Conservation (phyloP, 2,888 invertebrate genomes). For the Aphelenchoides bicaudatus region DNA sequence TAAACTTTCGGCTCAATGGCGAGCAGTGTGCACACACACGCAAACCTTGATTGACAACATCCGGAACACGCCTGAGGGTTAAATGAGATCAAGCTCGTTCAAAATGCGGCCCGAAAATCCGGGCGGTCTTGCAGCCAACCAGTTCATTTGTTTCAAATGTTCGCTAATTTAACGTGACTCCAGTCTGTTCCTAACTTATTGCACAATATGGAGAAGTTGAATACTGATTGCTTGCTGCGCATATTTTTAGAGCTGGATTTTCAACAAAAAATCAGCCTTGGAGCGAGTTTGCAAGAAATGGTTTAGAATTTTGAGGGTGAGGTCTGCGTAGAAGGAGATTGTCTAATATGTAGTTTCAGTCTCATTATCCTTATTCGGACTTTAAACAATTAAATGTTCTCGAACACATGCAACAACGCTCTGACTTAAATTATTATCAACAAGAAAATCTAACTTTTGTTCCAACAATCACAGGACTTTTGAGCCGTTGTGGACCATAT, state of each 20-base stretch:
- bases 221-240: slow-evolving; percentile 31
- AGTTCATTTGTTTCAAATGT: background rate
- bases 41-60: too few species aligned
- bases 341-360: slow-evolving; percentile 12
- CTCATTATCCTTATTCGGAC: slow-evolving; percentile 25
- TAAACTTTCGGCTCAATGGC: too few species aligned
- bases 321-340: background rate
- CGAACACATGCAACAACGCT: slow-evolving; percentile 28
- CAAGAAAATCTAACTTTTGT: background rate
- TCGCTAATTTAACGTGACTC: background rate
- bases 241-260: slow-evolving; percentile 36
- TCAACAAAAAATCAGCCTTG: slow-evolving; percentile 37
- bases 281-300: slow-evolving; percentile 46
- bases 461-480: background rate
- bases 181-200: background rate
- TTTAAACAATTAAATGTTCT: slow-evolving; percentile 29
- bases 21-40: too few species aligned
- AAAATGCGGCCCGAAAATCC: too few species aligned
- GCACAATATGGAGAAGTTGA: slow-evolving; percentile 32
- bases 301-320: slow-evolving; percentile 28
- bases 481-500: slow-evolving; percentile 40
- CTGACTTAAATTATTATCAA: slow-evolving; percentile 8
- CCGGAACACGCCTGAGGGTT: too few species aligned
- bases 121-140: too few species aligned
- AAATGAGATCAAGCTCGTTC: too few species aligned